A percentile compares a stretch with the other conserved stretches of the same genome.
These are phyloP conservation scores for Hippocampus barbouri DNA, from an alignment of 2,113 vertebrate genomes.

Conservation along the genomic window DNA sequence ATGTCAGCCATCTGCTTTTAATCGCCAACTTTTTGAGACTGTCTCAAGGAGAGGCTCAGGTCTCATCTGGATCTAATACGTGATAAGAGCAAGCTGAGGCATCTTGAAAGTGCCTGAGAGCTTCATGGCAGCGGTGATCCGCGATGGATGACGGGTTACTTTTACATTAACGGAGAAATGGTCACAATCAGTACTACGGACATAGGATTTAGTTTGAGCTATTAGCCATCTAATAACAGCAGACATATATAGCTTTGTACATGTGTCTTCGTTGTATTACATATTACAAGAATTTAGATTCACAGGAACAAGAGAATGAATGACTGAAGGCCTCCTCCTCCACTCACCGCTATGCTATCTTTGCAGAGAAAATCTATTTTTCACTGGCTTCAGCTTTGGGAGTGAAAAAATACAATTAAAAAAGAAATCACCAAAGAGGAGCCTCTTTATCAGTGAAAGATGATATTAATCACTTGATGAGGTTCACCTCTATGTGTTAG, in stretches of 20 bases:
- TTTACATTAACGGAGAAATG: conserved; percentile 13
- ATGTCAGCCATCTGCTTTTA: conserved; percentile 57
- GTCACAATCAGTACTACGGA: not conserved
- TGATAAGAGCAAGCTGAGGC: conserved; percentile 61
- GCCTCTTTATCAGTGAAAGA: conserved; percentile 30
- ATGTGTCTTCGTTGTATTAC: not conserved
- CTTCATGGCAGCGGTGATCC: conserved; percentile 29
- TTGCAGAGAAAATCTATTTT: conserved; percentile 25
- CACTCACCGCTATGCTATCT: not conserved
- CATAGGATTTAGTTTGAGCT: not conserved
- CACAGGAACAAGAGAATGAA: not conserved
- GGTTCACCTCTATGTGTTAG: conserved; percentile 60
- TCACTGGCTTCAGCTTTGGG: conserved; percentile 33
- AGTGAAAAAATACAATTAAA: conserved; percentile 17
- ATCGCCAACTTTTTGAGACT: conserved; percentile 45
- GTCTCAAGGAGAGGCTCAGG: conserved; percentile 33
- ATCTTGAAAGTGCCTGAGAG: conserved; percentile 42
- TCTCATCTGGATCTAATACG: conserved; percentile 68
- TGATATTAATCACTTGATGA: conserved; percentile 43
- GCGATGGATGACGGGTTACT: conserved; percentile 13
- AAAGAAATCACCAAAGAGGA: conserved; percentile 1
- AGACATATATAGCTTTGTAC: not conserved
- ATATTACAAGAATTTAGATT: not conserved
- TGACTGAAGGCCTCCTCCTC: not conserved
- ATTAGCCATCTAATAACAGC: not conserved